Base-by-base conservation (phyloP, 2,888 invertebrate genomes). In the Eudasyphora cyanicolor region DNA sequence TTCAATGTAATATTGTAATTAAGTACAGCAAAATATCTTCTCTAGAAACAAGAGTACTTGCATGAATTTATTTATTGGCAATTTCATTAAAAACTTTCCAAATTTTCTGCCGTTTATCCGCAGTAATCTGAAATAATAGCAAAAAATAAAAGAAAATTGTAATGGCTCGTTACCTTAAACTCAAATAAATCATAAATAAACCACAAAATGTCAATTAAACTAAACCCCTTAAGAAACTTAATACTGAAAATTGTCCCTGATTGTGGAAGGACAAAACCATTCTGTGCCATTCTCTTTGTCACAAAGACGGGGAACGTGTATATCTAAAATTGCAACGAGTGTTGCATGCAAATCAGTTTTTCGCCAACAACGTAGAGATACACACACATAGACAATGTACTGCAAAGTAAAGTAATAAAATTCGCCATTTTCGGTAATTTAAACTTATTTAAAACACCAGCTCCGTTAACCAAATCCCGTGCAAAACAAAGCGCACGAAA, bases 321-420 rank as follows among this genome's bases (percentile, higher is more conserved):
- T 85, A 87, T 85, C 87, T 86, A 45, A 21, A 81, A 79, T 75
- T 89, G 88, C 88, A 88, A 85, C 87, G 85, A 82, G 88, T 88
- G 88, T 89, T 89, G 90, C 89, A 90, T 89, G 90, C 90, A 89
- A 89, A 89, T 89, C 87, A 87, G 88, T 87, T 85, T 86, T 86
- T 89, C 88, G 38, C 17, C 29, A 14, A 24, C 57, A 49, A 32
- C n/a, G n/a, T n/a, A n/a, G n/a, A n/a, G n/a, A n/a, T n/a, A n/a
- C 69, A 19, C 35, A 6, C 64, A 42, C 71, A 71, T n/a, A 57
- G 4, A 45, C 14, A 45, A 38, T 14, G 38, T 8, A 45, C 14
- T 54, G 64, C 19, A 38, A 35, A 64, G 42, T n/a, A 49, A 73
- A 71, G 84, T 84, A 77, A 84, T 76, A 81, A 81, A 84, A 81